phyloP scores from a whole-genome alignment of 2,113 vertebrate genomes.

The Zeus faber region DNA sequence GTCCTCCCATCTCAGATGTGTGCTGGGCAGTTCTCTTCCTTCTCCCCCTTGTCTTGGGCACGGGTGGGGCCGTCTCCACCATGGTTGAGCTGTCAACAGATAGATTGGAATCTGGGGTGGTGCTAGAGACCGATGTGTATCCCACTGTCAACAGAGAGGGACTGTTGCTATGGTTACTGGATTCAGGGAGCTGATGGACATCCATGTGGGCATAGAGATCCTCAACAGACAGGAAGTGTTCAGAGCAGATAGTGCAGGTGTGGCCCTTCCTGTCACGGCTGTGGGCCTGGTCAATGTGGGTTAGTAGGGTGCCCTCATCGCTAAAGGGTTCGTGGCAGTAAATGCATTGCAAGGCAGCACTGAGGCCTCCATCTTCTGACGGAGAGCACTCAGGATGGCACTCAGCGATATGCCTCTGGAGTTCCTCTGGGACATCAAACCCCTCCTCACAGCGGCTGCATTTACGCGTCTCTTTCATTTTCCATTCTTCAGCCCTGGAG shows the following conservation, averaged over 20 bases:
- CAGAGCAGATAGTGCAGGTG: conserved; percentile 89
- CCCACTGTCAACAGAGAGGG: conserved; percentile 92
- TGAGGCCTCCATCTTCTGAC: conserved; percentile 85
- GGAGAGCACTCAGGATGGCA: conserved; percentile 96
- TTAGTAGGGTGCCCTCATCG: conserved; percentile 88
- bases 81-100: conserved; percentile 95
- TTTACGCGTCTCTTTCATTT: conserved; percentile 94
- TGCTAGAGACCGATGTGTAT: conserved; percentile 97
- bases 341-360: conserved; percentile 89
- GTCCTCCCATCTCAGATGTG: conserved; percentile 81
- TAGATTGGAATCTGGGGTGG: conserved; percentile 96
- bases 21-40: conserved; percentile 92
- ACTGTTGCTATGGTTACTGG: conserved; percentile 96
- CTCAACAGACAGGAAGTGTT: conserved; percentile 91
- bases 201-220: conserved; percentile 97
- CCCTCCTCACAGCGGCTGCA: conserved; percentile 97
- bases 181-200: conserved; percentile 92
- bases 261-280: conserved; percentile 87
- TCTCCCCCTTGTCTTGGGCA: conserved; percentile 90
- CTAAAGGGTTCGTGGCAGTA: conserved; percentile 96
- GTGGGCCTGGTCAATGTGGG: conserved; percentile 92
- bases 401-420: conserved; percentile 95
- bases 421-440: conserved; percentile 94
- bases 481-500: conserved; percentile 89
- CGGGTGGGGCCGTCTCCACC: conserved; percentile 86